phyloP scores from a whole-genome alignment of 2,113 vertebrate species.

The Zapornia atra region DNA sequence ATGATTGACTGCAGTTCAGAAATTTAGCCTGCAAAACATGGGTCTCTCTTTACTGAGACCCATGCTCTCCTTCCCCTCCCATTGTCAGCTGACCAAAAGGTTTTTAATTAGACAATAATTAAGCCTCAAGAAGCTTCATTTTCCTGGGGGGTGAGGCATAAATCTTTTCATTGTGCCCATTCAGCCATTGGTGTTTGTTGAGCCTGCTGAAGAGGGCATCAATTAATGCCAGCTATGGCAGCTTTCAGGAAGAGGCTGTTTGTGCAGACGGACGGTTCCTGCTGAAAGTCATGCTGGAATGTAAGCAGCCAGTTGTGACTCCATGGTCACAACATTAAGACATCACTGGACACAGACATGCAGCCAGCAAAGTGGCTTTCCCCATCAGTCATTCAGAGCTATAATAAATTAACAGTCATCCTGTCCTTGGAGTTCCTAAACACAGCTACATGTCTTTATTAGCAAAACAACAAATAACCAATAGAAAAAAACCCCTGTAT shows the following conservation, averaged over 20 bases:
- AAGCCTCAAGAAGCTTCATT: slow-evolving; percentile 23
- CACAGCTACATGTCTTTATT: neutral
- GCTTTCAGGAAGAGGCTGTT: neutral
- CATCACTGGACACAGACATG: neutral
- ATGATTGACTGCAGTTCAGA: neutral
- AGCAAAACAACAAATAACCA: neutral
- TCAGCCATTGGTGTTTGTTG: neutral
- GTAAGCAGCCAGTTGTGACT: neutral
- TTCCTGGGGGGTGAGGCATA: neutral
- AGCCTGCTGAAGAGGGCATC: neutral
- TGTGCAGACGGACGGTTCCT: neutral
- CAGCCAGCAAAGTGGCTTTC: neutral
- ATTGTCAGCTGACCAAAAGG: neutral
- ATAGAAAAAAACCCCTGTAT: accelerated
- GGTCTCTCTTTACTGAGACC: neutral
- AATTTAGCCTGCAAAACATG: neutral
- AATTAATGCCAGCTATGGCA: neutral
- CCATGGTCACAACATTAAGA: neutral
- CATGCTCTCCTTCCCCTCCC: neutral
- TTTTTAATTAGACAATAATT: slow-evolving; percentile 51
- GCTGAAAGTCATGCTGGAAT: neutral
- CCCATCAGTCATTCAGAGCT: neutral
- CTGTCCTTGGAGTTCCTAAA: neutral
- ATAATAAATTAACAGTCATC: neutral
- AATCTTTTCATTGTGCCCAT: slow-evolving; percentile 2